phyloP scores from a whole-genome alignment of 1,140 invertebrate genomes.

The Trinorchestia longiramus region DNA sequence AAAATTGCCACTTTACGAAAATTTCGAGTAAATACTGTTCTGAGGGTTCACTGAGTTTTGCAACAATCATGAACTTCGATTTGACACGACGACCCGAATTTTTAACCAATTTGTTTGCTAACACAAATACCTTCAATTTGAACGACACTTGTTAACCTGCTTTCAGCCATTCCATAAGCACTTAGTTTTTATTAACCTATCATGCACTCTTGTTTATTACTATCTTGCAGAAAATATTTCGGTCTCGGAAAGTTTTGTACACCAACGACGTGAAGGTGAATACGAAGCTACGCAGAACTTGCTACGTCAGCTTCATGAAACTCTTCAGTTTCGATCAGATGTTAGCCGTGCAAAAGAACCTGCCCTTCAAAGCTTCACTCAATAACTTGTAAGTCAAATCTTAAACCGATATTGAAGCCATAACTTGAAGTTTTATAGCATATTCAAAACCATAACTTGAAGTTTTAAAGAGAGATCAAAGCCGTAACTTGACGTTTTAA shows the following conservation, averaged over 20 bases:
- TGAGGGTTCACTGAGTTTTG: neutral
- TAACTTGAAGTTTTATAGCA: neutral
- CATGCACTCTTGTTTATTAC: neutral
- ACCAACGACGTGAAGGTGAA: neutral
- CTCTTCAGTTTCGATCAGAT: neutral
- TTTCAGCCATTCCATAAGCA: neutral
- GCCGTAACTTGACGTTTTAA: neutral
- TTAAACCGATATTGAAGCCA: neutral
- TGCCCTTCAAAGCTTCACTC: neutral
- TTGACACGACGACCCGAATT: neutral
- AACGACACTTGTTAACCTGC: neutral
- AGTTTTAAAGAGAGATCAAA: neutral
- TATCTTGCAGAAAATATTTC: neutral
- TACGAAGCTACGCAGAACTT: neutral
- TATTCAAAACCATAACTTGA: neutral
- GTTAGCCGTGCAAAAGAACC: constrained; percentile 3
- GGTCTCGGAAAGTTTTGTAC: neutral
- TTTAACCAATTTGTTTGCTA: neutral
- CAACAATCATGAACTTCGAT: neutral
- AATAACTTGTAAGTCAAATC: neutral
- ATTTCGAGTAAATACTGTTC: neutral
- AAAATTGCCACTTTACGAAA: neutral
- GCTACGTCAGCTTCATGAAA: neutral
- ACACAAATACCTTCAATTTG: neutral
- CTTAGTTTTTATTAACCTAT: neutral